Percentiles rank a stretch among this genome's conserved stretches.
These are phyloP conservation scores for Harpagifer antarcticus DNA, from an alignment of 2,797 vertebrate species.

Conservation along the genomic window DNA sequence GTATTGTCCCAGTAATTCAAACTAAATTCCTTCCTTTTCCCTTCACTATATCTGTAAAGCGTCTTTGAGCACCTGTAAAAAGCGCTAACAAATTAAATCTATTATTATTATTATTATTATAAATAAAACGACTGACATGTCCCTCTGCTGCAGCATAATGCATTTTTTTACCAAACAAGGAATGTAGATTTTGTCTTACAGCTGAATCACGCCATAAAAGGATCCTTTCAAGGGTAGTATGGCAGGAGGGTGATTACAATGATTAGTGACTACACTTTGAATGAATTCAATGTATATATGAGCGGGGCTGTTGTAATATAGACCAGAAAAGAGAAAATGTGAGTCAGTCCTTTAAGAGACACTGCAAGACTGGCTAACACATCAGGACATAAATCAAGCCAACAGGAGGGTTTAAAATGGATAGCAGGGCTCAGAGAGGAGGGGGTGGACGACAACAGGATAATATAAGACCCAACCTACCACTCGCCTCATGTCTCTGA, in stretches of 20 bases:
- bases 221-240: conserved; percentile 16
- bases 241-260: conserved; percentile 9
- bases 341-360: conserved; percentile 8
- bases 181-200: not conserved
- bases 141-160: conserved; percentile 6
- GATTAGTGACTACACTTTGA: not conserved
- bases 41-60: no score
- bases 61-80: no score
- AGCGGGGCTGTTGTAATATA: conserved; percentile 1
- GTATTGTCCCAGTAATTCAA: not conserved
- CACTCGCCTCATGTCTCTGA: conserved; percentile 24
- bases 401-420: conserved; percentile 33
- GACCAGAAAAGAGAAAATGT: not conserved
- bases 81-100: no score
- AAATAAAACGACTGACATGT: not conserved
- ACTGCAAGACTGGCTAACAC: conserved; percentile 19
- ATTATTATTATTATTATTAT: no score
- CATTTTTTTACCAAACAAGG: conserved; percentile 31
- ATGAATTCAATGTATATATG: not conserved
- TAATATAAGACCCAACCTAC: conserved; percentile 55
- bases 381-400: conserved; percentile 51
- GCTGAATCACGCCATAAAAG: not conserved
- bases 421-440: conserved; percentile 17
- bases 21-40: no score
- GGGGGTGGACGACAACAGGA: conserved; percentile 14